These are phyloP conservation scores for Naso thynnoides DNA, from an alignment of 2,797 vertebrate genomes.

Conservation along the genomic window DNA sequence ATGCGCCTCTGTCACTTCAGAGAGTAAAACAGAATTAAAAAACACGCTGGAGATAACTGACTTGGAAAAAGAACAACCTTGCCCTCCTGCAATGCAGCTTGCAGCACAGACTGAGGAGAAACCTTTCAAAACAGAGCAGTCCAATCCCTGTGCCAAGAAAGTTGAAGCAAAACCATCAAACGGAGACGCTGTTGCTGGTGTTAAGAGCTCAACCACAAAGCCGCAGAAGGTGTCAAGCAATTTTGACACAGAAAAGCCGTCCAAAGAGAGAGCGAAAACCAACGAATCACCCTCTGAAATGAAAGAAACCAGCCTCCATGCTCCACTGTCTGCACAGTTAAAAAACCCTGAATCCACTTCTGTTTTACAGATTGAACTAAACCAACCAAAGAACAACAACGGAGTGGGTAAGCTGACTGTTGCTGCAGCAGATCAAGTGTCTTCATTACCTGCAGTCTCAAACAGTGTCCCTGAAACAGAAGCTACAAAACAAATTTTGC, in stretches of 20 bases:
- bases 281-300: constrained; percentile 42
- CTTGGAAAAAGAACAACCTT: constrained; percentile 41
- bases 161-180: constrained; percentile 37
- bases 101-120: constrained; percentile 28
- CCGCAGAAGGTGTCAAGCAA: constrained; percentile 38
- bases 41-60: constrained; percentile 40
- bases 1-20: constrained; percentile 21
- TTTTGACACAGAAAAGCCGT: constrained; percentile 29
- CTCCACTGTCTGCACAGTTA: constrained; percentile 14
- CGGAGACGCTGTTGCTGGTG: constrained; percentile 12
- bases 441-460: constrained; percentile 36
- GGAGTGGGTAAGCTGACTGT: constrained; percentile 21
- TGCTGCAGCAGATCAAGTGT: constrained; percentile 34
- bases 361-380: constrained; percentile 36
- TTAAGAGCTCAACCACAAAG: constrained; percentile 37
- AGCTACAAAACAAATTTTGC: not conserved
- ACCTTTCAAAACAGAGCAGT: constrained; percentile 36
- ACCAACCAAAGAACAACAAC: constrained; percentile 17
- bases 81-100: constrained; percentile 18
- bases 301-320: constrained; percentile 31
- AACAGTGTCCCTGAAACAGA: constrained; percentile 31
- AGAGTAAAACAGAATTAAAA: constrained; percentile 38
- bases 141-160: not conserved
- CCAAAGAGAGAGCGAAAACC: constrained; percentile 34
- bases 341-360: constrained; percentile 38